Percentiles rank a stretch among this genome's conserved stretches.
phyloP scores from a whole-genome alignment of 2,888 invertebrate species.

The Andrena fulva region DNA sequence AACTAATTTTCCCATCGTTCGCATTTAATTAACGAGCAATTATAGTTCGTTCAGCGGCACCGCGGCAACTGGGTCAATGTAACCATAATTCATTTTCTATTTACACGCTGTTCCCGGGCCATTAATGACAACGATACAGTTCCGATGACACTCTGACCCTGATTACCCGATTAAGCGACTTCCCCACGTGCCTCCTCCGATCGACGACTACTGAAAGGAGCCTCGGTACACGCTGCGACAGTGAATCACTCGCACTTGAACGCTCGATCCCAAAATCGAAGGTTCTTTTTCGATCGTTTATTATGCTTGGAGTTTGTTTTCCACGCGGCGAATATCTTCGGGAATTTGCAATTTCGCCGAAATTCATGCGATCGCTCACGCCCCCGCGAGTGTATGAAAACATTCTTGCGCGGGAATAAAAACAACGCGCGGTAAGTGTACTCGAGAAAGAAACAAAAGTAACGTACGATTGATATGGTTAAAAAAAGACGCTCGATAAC shows the following conservation, averaged over 20 bases:
- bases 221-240: not conserved
- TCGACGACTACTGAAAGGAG: not conserved
- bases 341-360: not conserved
- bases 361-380: not conserved
- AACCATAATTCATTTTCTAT: slow-evolving; percentile 38
- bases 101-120: slow-evolving; percentile 24
- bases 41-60: not conserved
- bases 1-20: not conserved
- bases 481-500: slow-evolving; percentile 9
- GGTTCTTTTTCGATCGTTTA: not conserved
- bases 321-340: not conserved
- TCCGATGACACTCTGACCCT: slow-evolving; percentile 71
- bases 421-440: not conserved
- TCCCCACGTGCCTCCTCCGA: slow-evolving; percentile 20
- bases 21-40: slow-evolving; percentile 9
- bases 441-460: not conserved
- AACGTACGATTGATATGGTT: slow-evolving; percentile 4
- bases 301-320: not conserved
- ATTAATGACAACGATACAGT: slow-evolving; percentile 59
- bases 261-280: not conserved
- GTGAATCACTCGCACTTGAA: slow-evolving; percentile 18
- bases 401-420: not conserved
- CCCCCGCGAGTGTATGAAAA: not conserved
- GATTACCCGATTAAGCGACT: slow-evolving; percentile 58
- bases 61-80: slow-evolving; percentile 37